phyloP scores from a whole-genome alignment of 1,140 invertebrate species.

The Drosophila malerkotliana region DNA sequence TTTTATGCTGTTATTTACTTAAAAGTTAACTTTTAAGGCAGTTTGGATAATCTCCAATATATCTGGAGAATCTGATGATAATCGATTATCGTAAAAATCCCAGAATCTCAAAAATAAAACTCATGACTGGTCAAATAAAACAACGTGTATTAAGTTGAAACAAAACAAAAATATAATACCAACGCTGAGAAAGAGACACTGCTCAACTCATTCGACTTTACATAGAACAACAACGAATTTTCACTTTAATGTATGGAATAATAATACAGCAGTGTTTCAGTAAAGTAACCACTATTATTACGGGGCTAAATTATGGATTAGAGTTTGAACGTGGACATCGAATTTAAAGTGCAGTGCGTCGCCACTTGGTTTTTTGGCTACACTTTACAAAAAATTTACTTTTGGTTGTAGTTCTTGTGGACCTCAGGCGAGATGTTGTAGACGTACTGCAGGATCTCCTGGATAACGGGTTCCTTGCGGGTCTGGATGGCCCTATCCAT shows the following conservation, averaged over 20 bases:
- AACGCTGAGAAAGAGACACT: constrained; percentile 11
- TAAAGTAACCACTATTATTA: constrained; percentile 74
- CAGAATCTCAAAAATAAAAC: constrained; percentile 10
- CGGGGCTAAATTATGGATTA: constrained; percentile 70
- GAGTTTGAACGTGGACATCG: constrained; percentile 68
- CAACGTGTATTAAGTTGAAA: constrained; percentile 61
- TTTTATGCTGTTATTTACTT: too few relatives aligned
- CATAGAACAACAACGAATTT: constrained; percentile 69
- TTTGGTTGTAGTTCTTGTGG: constrained; percentile 92
- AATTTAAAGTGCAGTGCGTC: constrained; percentile 57
- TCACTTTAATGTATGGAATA: constrained; percentile 74
- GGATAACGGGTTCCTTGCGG: constrained; percentile 93
- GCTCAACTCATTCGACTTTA: constrained; percentile 12
- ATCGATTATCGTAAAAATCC: background rate
- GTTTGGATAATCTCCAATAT: too few relatives aligned
- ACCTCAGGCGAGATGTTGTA: constrained; percentile 95
- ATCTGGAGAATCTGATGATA: background rate
- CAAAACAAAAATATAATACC: constrained; percentile 57
- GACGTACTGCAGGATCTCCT: constrained; percentile 92
- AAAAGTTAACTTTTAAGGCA: too few relatives aligned
- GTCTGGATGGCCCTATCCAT: constrained; percentile 91
- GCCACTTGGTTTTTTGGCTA: background rate
- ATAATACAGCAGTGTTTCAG: constrained; percentile 74
- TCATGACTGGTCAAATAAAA: constrained; percentile 45
- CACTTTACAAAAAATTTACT: constrained; percentile 35